These are phyloP conservation scores for Tipula confusa DNA, from an alignment of 2,888 invertebrate species.

Conservation along the genomic window DNA sequence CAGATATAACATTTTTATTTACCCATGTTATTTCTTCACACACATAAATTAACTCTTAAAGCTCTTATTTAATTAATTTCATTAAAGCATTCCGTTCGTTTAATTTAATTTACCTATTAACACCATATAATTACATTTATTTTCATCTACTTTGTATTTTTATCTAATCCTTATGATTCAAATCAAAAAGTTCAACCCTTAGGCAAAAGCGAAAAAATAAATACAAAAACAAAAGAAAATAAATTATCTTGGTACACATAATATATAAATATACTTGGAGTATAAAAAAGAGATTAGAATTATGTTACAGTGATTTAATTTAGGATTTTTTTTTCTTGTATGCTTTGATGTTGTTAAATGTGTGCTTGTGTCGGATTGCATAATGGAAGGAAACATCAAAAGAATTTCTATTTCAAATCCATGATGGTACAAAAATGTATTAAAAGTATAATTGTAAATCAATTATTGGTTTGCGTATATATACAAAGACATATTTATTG, in stretches of 20 bases:
- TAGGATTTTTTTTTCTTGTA: too few relatives aligned
- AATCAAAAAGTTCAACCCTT: conserved; percentile 9
- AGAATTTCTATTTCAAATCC: too few relatives aligned
- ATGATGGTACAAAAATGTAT: too few relatives aligned
- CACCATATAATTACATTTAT: conserved; percentile 16
- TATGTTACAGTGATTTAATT: conserved; percentile 25
- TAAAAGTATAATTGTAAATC: neutral
- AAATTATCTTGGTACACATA: conserved; percentile 1
- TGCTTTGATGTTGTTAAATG: neutral
- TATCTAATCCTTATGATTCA: conserved; percentile 16
- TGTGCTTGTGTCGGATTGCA: neutral
- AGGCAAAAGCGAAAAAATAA: neutral
- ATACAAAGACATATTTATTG: too few relatives aligned
- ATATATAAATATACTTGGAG: neutral
- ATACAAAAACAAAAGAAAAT: neutral
- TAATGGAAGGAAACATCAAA: neutral
- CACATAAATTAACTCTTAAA: conserved; percentile 5
- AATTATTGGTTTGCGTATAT: neutral
- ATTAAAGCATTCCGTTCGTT: neutral
- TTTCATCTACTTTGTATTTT: neutral
- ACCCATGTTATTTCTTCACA: neutral
- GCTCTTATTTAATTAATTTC: neutral
- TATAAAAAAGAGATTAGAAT: neutral
- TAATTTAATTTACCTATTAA: conserved; percentile 25
- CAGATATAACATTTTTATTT: too few relatives aligned